phyloP scores from a whole-genome alignment of 64 coral and sea anemone species.

The Montipora cactus region DNA sequence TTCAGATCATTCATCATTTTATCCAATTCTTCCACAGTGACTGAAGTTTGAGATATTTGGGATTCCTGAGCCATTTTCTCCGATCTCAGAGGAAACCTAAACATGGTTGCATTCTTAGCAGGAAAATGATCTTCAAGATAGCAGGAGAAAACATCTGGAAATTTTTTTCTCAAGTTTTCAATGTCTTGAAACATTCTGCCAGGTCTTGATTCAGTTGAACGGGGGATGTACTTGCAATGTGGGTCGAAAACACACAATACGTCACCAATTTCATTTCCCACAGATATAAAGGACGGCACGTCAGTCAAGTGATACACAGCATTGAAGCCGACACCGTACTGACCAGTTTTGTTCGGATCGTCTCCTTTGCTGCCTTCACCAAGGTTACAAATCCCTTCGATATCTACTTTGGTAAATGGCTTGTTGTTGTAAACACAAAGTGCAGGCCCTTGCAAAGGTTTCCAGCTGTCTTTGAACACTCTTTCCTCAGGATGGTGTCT shows the following conservation, averaged over 20 bases:
- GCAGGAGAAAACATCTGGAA: slow-evolving; percentile 75
- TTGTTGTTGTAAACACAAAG: slow-evolving; percentile 92
- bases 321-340: slow-evolving; percentile 91
- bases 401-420: slow-evolving; percentile 79
- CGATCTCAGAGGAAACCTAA: slow-evolving; percentile 51
- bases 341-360: slow-evolving; percentile 90
- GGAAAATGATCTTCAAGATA: slow-evolving; percentile 59
- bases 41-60: not conserved
- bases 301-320: slow-evolving; percentile 96
- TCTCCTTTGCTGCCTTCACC: slow-evolving; percentile 88
- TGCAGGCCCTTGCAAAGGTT: slow-evolving; percentile 84
- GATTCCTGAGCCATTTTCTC: slow-evolving; percentile 42
- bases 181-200: slow-evolving; percentile 62
- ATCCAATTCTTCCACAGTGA: not conserved
- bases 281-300: slow-evolving; percentile 74
- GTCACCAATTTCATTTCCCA: slow-evolving; percentile 67
- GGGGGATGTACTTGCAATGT: slow-evolving; percentile 64
- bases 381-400: slow-evolving; percentile 78
- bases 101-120: slow-evolving; percentile 65
- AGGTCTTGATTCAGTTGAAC: slow-evolving; percentile 47
- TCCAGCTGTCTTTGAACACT: slow-evolving; percentile 81
- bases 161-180: slow-evolving; percentile 35
- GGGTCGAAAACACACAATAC: slow-evolving; percentile 85
- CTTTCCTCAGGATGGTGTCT: slow-evolving; percentile 60
- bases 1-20: slow-evolving; percentile 49